phyloP scores from a whole-genome alignment of 1,140 invertebrate genomes.

The Chrysomallon squamiferum region DNA sequence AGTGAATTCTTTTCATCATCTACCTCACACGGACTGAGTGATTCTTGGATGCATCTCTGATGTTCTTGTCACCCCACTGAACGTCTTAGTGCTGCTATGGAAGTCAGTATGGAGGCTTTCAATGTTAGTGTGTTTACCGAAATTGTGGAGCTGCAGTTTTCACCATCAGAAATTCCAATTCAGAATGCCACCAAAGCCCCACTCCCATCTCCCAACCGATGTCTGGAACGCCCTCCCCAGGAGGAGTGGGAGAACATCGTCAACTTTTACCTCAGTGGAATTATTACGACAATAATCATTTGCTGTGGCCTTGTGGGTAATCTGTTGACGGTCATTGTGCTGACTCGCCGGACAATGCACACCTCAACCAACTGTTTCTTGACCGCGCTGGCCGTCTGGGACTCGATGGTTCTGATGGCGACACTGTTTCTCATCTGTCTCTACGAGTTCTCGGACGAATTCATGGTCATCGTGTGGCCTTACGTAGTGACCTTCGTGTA shows the following conservation, averaged over 20 bases:
- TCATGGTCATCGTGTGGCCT: slow-evolving; percentile 75
- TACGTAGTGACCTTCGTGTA: slow-evolving; percentile 86
- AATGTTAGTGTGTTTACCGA: too few species aligned
- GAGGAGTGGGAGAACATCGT: slow-evolving; percentile 13
- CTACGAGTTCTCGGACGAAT: slow-evolving; percentile 66
- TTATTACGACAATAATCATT: slow-evolving; percentile 82
- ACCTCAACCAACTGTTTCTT: slow-evolving; percentile 93
- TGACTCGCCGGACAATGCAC: slow-evolving; percentile 86
- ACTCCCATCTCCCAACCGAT: not conserved
- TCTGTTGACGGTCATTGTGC: slow-evolving; percentile 86
- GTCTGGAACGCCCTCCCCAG: not conserved
- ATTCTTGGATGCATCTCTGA: too few species aligned
- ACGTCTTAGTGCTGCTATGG: too few species aligned
- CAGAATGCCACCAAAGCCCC: not conserved
- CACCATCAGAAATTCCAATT: too few species aligned
- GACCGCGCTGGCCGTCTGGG: slow-evolving; percentile 88
- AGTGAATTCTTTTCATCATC: too few species aligned
- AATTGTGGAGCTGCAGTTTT: too few species aligned
- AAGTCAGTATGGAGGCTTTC: too few species aligned
- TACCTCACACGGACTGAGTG: too few species aligned
- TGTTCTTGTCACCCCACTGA: too few species aligned
- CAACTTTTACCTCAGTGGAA: slow-evolving; percentile 66
- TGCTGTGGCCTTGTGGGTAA: slow-evolving; percentile 88
- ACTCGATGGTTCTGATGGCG: slow-evolving; percentile 85
- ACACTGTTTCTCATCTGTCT: slow-evolving; percentile 88